Evolutionary conservation across 2,888 invertebrate species (phyloP).

Genomic region (Drosophila multiciliata): DNA sequence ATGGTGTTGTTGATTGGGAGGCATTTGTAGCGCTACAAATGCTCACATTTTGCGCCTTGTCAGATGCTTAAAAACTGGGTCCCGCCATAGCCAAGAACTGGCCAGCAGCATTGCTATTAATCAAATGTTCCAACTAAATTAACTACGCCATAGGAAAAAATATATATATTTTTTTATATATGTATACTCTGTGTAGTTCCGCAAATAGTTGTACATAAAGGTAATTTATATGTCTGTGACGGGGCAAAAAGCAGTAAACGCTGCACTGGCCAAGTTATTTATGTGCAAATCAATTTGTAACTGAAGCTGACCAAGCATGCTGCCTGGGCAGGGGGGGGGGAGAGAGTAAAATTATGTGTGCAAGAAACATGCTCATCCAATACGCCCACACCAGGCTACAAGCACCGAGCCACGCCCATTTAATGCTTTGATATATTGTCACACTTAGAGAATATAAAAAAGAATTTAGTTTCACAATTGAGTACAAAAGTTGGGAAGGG

Average conservation of each 20-base stretch:
- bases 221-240: constrained; percentile 50
- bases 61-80: constrained; percentile 48
- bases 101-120: constrained; percentile 30
- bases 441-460: not conserved
- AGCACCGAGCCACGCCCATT: constrained; percentile 61
- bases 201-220: constrained; percentile 13
- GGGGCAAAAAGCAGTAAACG: constrained; percentile 40
- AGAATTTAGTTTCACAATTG: not conserved
- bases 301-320: constrained; percentile 32
- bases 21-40: constrained; percentile 71
- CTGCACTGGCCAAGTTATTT: constrained; percentile 56
- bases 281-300: constrained; percentile 73
- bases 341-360: constrained; percentile 21
- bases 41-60: constrained; percentile 63
- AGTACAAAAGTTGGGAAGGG: not conserved
- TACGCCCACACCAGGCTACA: constrained; percentile 4
- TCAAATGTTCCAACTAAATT: constrained; percentile 38
- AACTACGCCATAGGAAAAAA: constrained; percentile 25
- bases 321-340: not conserved
- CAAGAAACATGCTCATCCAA: constrained; percentile 19
- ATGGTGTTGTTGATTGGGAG: constrained; percentile 77
- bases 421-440: constrained; percentile 77
- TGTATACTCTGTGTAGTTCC: not conserved
- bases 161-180: not conserved
- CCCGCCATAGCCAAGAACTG: constrained; percentile 26